Percentiles rank a stretch among this genome's conserved stretches.
Conservation (phyloP, 1,140 invertebrate genomes). For the Diabrotica undecimpunctata region DNA sequence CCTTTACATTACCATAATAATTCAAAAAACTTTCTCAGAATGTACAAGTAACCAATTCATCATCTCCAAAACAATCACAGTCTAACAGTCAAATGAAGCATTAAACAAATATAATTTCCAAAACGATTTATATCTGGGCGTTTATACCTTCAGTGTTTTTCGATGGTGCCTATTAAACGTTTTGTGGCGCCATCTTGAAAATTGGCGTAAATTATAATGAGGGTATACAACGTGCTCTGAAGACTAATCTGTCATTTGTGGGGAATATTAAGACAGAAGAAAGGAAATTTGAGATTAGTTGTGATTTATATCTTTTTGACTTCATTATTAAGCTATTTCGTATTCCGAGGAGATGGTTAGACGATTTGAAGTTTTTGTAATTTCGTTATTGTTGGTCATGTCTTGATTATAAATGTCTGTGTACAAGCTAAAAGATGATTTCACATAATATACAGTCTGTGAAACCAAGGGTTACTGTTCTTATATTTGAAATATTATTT, state of each 20-base stretch:
- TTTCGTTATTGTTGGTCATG: no score
- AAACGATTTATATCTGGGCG: conserved; percentile 15
- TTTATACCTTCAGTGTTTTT: background rate
- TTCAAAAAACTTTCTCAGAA: conserved; percentile 44
- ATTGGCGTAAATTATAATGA: conserved; percentile 13
- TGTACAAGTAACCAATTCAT: conserved; percentile 33
- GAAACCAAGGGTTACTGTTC: no score
- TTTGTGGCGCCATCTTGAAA: conserved; percentile 13
- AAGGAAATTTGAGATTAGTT: background rate
- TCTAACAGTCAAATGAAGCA: conserved; percentile 27
- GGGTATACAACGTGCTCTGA: conserved; percentile 1
- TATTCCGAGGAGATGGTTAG: background rate
- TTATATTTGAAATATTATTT: no score
- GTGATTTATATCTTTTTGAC: background rate
- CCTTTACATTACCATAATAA: conserved; percentile 48
- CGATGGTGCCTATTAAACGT: conserved; percentile 19
- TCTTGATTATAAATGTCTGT: no score
- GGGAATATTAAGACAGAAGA: background rate
- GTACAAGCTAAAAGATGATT: no score
- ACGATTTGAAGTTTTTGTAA: no score
- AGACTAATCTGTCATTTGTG: background rate
- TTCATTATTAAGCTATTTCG: background rate
- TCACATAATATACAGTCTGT: no score
- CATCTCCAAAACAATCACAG: conserved; percentile 26
- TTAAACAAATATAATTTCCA: conserved; percentile 36